Evolutionary conservation across 2,113 vertebrate species (phyloP).

Genomic region (Acinonyx jubatus): DNA sequence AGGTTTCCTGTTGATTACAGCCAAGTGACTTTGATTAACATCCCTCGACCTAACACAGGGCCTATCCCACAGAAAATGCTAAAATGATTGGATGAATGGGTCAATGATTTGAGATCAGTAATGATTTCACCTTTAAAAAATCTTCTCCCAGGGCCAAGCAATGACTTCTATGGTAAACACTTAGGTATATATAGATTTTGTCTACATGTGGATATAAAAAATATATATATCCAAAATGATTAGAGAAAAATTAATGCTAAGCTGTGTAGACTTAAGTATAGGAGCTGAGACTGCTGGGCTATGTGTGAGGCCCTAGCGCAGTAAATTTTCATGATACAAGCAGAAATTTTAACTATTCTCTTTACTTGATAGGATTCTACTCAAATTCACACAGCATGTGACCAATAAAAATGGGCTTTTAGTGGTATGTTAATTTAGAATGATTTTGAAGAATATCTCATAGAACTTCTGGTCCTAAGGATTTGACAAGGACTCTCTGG

Average conservation of each 20-base stretch:
- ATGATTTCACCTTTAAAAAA: not conserved
- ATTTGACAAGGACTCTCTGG: not conserved
- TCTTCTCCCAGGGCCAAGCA: not conserved
- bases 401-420: not conserved
- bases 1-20: not conserved
- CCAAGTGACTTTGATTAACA: not conserved
- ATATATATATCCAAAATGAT: not conserved
- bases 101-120: not conserved
- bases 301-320: not conserved
- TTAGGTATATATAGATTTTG: not conserved
- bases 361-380: not conserved
- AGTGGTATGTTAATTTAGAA: not conserved
- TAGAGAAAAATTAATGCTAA: constrained; percentile 8
- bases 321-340: not conserved
- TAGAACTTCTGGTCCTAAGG: not conserved
- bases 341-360: not conserved
- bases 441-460: not conserved
- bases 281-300: not conserved
- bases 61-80: not conserved
- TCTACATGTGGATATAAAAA: not conserved
- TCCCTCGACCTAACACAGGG: not conserved
- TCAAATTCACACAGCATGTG: not conserved
- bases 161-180: not conserved
- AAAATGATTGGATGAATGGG: not conserved
- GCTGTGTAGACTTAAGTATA: not conserved